Conservation (phyloP, 2,888 invertebrate species). For the Dromius quadrimaculatus region DNA sequence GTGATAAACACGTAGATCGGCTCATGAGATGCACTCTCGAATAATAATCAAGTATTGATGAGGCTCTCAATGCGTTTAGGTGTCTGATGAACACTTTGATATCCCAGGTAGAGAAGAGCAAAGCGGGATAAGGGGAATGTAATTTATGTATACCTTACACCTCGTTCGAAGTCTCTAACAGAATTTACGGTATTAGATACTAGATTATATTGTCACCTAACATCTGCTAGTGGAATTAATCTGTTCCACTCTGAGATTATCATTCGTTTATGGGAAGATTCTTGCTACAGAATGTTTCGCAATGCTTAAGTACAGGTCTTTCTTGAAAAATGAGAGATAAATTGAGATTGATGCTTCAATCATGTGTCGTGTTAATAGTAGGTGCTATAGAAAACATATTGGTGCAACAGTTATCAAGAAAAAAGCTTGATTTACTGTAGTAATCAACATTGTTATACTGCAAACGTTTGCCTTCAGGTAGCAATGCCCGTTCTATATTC, state of each 20-base stretch:
- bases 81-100: conserved; percentile 13
- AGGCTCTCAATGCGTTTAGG: conserved; percentile 24
- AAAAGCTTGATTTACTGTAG: too few species aligned
- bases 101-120: neutral
- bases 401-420: too few species aligned
- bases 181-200: conserved; percentile 41
- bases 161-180: conserved; percentile 18
- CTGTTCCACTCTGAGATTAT: conserved; percentile 1
- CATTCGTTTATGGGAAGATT: neutral
- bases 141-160: conserved; percentile 37
- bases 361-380: too few species aligned
- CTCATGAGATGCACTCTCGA: conserved; percentile 19
- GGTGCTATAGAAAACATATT: too few species aligned
- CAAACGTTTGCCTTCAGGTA: too few species aligned
- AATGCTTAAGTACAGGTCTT: neutral
- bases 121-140: neutral
- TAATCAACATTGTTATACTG: too few species aligned
- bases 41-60: conserved; percentile 31
- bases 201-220: conserved; percentile 33
- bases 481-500: too few species aligned
- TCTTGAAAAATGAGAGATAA: neutral
- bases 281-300: neutral
- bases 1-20: conserved; percentile 14
- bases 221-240: conserved; percentile 10
- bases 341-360: too few species aligned